Conservation (phyloP, 2,113 vertebrate genomes). For the Hyaena hyaena region DNA sequence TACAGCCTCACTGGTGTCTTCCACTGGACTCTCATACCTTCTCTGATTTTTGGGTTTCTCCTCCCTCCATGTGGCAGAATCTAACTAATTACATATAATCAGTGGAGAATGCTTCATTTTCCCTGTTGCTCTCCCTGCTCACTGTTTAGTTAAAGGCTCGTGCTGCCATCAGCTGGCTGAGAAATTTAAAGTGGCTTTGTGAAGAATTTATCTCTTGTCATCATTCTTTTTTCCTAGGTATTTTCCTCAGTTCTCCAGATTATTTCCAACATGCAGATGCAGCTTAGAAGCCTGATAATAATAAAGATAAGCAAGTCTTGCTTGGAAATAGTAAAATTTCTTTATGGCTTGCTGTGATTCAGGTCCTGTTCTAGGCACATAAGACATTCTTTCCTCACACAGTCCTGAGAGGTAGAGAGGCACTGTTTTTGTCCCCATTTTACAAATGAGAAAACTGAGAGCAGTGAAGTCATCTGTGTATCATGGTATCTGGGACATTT, state of each 20-base stretch:
- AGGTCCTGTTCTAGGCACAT: rapidly evolving
- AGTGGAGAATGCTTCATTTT: neutral
- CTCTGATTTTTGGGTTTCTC: neutral
- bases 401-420: neutral
- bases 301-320: neutral
- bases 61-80: neutral
- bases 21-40: rapidly evolving
- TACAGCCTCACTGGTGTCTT: neutral
- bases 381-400: neutral
- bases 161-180: conserved; percentile 51
- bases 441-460: neutral
- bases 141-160: neutral
- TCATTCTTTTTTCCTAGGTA: neutral
- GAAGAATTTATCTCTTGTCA: neutral
- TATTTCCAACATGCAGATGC: neutral
- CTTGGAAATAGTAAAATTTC: neutral
- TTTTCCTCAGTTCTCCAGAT: neutral
- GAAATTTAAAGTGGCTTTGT: neutral
- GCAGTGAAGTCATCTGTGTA: neutral
- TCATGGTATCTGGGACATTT: neutral
- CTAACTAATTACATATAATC: neutral
- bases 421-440: neutral
- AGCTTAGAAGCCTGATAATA: neutral
- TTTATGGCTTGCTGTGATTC: neutral
- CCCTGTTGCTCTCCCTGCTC: neutral